Evolutionary conservation across 2,113 vertebrate genomes (phyloP).

Genomic region (Pedetes capensis): DNA sequence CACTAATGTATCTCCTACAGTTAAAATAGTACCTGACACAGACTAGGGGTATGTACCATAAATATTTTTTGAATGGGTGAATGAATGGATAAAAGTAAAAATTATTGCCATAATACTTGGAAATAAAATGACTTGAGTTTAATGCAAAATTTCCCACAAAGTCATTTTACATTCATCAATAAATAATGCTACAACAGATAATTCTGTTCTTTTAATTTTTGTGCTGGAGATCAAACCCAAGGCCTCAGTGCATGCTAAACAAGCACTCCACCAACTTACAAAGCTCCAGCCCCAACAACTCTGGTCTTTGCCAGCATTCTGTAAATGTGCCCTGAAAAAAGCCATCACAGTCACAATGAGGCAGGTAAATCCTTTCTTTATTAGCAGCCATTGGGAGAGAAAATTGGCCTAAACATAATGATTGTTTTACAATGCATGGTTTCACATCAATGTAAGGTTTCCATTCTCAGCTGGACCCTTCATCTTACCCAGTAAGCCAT

Average conservation of each 20-base stretch:
- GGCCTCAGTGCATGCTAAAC: too few species aligned
- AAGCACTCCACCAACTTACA: too few species aligned
- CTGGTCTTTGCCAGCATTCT: not conserved
- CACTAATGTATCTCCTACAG: not conserved
- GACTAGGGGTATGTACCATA: not conserved
- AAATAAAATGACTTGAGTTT: constrained; percentile 31
- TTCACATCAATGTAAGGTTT: not conserved
- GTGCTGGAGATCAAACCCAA: too few species aligned
- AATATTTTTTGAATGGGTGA: not conserved
- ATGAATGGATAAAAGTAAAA: constrained; percentile 7
- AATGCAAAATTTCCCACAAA: not conserved
- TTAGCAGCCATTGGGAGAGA: not conserved
- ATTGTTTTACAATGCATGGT: not conserved
- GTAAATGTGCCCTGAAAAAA: not conserved
- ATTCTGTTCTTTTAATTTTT: not conserved
- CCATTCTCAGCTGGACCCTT: not conserved
- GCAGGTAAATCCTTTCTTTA: not conserved
- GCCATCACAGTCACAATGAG: not conserved
- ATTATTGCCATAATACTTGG: not conserved
- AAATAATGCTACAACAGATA: not conserved
- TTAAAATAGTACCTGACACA: not conserved
- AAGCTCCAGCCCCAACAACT: too few species aligned
- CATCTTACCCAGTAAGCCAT: not conserved
- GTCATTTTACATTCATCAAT: not conserved
- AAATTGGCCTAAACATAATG: not conserved